Conservation (phyloP, 2,888 invertebrate species). For the Torymus aiolomorphi region DNA sequence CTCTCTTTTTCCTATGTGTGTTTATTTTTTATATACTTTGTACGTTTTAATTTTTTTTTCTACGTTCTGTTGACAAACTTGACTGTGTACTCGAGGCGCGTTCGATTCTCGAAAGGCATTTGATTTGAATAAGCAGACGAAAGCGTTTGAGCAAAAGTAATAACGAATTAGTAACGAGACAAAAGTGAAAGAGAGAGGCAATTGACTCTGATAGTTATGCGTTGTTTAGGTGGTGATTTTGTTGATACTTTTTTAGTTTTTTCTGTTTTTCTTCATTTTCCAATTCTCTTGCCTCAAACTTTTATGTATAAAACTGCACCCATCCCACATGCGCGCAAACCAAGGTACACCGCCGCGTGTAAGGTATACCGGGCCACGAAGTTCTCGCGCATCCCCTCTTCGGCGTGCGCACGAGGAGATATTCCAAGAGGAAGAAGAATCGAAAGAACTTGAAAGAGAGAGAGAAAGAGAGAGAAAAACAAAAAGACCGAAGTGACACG, state of each 20-base stretch:
- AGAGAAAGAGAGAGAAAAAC: conserved; percentile 37
- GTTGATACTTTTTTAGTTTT: conserved; percentile 47
- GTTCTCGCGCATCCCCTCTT: conserved; percentile 52
- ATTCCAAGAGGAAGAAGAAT: conserved; percentile 21
- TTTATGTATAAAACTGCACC: no score
- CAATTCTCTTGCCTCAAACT: conserved; percentile 50
- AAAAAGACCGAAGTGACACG: conserved; percentile 48
- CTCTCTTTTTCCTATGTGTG: conserved; percentile 45
- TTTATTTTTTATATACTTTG: conserved; percentile 53
- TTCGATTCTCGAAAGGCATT: conserved; percentile 50
- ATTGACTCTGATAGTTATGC: conserved; percentile 37
- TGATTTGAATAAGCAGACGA: conserved; percentile 36
- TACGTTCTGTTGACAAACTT: conserved; percentile 56
- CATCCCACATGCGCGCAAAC: no score
- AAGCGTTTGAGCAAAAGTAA: conserved; percentile 38
- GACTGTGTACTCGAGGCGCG: conserved; percentile 57
- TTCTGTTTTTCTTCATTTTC: conserved; percentile 40
- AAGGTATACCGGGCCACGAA: conserved; percentile 39
- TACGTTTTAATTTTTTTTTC: conserved; percentile 51
- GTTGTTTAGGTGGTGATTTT: conserved; percentile 50
- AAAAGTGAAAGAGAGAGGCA: conserved; percentile 38
- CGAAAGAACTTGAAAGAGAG: conserved; percentile 44
- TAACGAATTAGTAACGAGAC: conserved; percentile 31
- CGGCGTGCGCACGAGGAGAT: no score
- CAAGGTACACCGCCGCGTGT: no score